Conservation (phyloP, 2,797 vertebrate species). For the Liparis tanakae region DNA sequence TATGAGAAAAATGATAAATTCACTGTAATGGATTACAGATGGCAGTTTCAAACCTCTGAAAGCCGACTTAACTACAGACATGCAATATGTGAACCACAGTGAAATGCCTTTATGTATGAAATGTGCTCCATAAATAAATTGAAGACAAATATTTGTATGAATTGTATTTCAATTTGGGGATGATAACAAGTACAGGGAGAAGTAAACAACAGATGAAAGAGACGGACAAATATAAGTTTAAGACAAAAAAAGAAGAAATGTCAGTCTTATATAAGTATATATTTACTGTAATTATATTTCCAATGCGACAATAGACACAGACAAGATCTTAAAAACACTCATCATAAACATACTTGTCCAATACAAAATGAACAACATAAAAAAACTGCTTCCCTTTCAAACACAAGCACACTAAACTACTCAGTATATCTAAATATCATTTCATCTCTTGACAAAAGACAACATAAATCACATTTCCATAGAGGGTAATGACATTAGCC, state of each 20-base stretch:
- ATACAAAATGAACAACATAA: neutral
- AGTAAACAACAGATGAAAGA: neutral
- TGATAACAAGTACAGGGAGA: neutral
- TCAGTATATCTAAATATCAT: constrained; percentile 26
- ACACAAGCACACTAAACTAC: neutral
- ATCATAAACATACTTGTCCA: neutral
- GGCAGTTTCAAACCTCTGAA: neutral
- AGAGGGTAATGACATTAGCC: constrained; percentile 33
- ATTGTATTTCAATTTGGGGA: neutral
- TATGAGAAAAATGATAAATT: neutral
- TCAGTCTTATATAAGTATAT: neutral
- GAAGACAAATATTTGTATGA: neutral
- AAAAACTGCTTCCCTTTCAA: constrained; percentile 13
- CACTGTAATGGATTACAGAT: neutral
- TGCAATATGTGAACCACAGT: constrained; percentile 6
- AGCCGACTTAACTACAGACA: neutral
- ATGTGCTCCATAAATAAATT: constrained; percentile 5
- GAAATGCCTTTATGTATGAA: constrained; percentile 5
- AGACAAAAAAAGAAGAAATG: neutral
- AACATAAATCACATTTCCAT: constrained; percentile 14
- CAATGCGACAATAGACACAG: neutral
- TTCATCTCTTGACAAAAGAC: constrained; percentile 34
- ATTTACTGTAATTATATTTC: neutral
- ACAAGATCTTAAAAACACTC: neutral
- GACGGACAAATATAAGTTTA: neutral